Conservation (phyloP, 92 coral and sea anemone genomes). For the Pocillopora meandrina region DNA sequence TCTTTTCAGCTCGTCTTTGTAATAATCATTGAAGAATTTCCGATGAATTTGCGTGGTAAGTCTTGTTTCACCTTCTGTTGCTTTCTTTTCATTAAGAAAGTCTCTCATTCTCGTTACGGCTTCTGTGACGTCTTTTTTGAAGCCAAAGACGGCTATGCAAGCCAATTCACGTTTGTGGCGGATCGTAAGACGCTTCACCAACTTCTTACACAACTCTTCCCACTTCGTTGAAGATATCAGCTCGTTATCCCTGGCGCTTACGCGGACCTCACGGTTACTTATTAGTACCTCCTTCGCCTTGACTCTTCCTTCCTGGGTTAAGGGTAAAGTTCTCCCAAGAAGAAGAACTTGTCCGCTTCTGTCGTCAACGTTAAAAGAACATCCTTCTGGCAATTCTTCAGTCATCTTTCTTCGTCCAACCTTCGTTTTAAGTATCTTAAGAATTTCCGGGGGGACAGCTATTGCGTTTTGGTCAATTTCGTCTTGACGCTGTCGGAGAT, state of each 20-base stretch:
- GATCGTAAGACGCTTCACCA: conserved; percentile 35
- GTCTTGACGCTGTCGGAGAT: conserved; percentile 19
- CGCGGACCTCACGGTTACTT: not conserved
- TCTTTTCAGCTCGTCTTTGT: not conserved
- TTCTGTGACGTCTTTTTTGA: conserved; percentile 31
- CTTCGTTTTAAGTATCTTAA: conserved; percentile 24
- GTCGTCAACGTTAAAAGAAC: conserved; percentile 35
- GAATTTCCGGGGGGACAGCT: conserved; percentile 12
- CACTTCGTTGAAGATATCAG: conserved; percentile 24
- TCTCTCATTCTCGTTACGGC: conserved; percentile 35
- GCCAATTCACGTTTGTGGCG: conserved; percentile 24
- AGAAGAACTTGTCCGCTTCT: conserved; percentile 6
- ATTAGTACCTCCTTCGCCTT: conserved; percentile 15
- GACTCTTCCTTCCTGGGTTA: conserved; percentile 9
- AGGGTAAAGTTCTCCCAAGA: not conserved
- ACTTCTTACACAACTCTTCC: conserved; percentile 26
- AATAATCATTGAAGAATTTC: conserved; percentile 19
- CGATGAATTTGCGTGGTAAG: conserved; percentile 13
- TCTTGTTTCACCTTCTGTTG: conserved; percentile 35
- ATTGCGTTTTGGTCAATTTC: conserved; percentile 21
- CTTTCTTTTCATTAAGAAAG: conserved; percentile 37
- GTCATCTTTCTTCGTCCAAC: conserved; percentile 30
- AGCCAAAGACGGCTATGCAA: conserved; percentile 31
- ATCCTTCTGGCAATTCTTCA: conserved; percentile 23
- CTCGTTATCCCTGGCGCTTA: not conserved